phyloP scores from a whole-genome alignment of 2,797 vertebrate species.

The Nasua narica region DNA sequence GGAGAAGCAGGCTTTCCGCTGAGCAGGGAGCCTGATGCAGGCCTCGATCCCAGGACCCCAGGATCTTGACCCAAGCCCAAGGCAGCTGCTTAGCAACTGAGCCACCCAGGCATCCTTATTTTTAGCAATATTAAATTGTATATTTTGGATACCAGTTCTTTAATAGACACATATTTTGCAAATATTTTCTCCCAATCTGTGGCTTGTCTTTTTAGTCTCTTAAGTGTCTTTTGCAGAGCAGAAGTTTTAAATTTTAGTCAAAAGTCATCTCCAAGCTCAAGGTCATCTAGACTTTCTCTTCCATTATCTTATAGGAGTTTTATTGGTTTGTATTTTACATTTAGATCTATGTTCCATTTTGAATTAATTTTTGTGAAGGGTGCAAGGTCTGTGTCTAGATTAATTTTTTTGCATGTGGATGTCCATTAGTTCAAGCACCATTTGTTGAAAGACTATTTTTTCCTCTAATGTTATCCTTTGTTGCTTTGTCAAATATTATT shows the following conservation, averaged over 20 bases:
- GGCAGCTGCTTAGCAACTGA: neutral
- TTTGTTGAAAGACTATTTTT: neutral
- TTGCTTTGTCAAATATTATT: neutral
- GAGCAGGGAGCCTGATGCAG: fast-evolving
- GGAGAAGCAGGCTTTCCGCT: no score
- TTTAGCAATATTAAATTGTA: neutral
- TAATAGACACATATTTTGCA: neutral
- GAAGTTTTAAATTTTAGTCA: neutral
- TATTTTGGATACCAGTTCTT: conserved; percentile 1
- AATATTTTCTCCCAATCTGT: neutral
- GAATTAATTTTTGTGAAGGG: neutral
- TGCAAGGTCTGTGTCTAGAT: neutral
- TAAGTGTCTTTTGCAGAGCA: neutral
- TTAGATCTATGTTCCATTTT: neutral
- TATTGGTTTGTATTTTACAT: neutral
- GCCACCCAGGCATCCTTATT: neutral
- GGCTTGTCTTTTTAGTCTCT: neutral
- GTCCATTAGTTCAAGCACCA: neutral
- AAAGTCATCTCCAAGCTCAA: neutral
- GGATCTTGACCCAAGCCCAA: neutral
- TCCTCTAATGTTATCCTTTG: neutral
- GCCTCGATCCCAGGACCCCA: neutral
- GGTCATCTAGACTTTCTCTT: neutral
- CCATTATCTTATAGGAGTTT: neutral
- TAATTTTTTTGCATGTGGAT: neutral